Conservation (phyloP, 2,888 invertebrate species). For the Phortica magna region DNA sequence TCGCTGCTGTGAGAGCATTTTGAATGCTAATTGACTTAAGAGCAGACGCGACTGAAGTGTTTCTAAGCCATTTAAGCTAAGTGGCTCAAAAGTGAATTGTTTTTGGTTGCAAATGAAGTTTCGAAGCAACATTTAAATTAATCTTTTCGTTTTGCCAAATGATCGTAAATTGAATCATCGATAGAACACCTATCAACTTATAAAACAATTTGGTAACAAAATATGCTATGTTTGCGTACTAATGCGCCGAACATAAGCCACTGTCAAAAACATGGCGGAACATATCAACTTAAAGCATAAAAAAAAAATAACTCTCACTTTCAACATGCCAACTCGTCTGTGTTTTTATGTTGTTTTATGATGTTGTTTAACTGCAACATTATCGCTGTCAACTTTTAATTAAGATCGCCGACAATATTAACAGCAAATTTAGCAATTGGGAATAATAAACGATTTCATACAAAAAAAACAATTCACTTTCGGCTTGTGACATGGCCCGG, state of each 20-base stretch:
- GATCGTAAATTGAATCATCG: too few species aligned
- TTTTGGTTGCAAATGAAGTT: too few species aligned
- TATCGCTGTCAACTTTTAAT: constrained; percentile 67
- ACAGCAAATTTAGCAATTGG: constrained; percentile 58
- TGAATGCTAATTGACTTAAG: background rate
- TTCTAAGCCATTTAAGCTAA: too few species aligned
- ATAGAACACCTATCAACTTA: too few species aligned
- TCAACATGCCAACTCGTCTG: constrained; percentile 4
- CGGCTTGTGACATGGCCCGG: background rate
- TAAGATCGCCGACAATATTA: constrained; percentile 58
- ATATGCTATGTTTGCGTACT: too few species aligned
- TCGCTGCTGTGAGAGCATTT: background rate
- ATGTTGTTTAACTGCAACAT: constrained; percentile 57
- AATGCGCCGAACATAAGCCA: too few species aligned
- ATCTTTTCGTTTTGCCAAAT: too few species aligned
- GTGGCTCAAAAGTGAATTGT: too few species aligned
- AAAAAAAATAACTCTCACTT: background rate
- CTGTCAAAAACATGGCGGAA: background rate
- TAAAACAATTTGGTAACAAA: too few species aligned
- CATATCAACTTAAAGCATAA: background rate
- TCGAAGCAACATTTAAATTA: too few species aligned
- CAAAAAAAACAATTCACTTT: background rate
- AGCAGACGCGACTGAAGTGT: too few species aligned
- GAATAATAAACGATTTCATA: constrained; percentile 44
- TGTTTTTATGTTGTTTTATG: background rate